These are phyloP conservation scores for Chymomyza costata DNA, from an alignment of 1,140 invertebrate species.

Conservation along the genomic window DNA sequence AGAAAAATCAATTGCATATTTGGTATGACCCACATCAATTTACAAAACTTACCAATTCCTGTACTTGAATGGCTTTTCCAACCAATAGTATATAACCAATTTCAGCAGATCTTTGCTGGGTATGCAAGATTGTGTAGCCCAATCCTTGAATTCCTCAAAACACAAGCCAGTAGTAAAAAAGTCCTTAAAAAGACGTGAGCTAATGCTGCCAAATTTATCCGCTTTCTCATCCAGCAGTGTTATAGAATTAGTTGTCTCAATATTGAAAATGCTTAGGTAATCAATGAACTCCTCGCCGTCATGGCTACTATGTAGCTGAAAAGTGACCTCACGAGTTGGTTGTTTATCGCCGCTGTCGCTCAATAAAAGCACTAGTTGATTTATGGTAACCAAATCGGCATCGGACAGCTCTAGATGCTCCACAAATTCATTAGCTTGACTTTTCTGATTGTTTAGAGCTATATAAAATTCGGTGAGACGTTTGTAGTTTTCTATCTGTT, in stretches of 20 bases:
- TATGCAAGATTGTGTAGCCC: slow-evolving; percentile 35
- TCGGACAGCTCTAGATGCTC: slow-evolving; percentile 54
- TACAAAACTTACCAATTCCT: slow-evolving; percentile 46
- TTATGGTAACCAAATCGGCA: slow-evolving; percentile 64
- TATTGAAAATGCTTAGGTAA: slow-evolving; percentile 59
- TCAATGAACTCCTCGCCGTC: slow-evolving; percentile 62
- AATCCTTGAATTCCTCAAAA: slow-evolving; percentile 58
- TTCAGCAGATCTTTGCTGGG: slow-evolving; percentile 56
- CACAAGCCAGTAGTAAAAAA: slow-evolving; percentile 49
- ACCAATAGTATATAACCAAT: slow-evolving; percentile 66
- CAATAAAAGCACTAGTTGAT: slow-evolving; percentile 62
- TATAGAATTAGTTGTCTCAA: slow-evolving; percentile 39
- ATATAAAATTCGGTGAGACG: slow-evolving; percentile 58
- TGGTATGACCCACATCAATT: too few relatives aligned
- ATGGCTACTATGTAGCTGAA: slow-evolving; percentile 36
- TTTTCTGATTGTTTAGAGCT: too few relatives aligned
- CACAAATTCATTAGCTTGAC: slow-evolving; percentile 16
- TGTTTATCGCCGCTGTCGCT: slow-evolving; percentile 28
- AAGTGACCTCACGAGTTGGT: slow-evolving; percentile 48
- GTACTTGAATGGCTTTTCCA: slow-evolving; percentile 66
- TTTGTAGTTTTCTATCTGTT: slow-evolving; percentile 58
- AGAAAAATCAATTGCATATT: neutral
- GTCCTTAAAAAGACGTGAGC: slow-evolving; percentile 49
- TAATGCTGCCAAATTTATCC: slow-evolving; percentile 49
- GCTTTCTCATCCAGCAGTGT: slow-evolving; percentile 34